Percentiles rank a stretch among this genome's conserved stretches.
Conservation (phyloP, 2,113 vertebrate species). For the Junco hyemalis region DNA sequence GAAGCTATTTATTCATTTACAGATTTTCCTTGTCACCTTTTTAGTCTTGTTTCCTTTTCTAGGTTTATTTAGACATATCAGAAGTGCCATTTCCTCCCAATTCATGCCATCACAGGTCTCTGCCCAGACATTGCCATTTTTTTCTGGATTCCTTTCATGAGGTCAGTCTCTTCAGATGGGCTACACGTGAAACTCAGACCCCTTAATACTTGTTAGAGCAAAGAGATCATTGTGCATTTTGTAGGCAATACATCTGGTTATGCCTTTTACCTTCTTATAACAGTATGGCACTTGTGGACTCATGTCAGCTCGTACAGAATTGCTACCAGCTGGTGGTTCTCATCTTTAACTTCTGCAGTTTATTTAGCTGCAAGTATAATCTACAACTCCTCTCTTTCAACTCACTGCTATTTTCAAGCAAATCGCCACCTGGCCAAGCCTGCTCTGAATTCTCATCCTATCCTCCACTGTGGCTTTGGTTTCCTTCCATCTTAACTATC, state of each 20-base stretch:
- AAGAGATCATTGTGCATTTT: background rate
- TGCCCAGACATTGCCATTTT: background rate
- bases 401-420: background rate
- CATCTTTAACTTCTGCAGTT: background rate
- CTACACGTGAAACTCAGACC: background rate
- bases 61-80: background rate
- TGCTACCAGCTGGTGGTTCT: background rate
- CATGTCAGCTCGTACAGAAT: background rate
- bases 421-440: background rate
- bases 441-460: background rate
- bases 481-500: background rate
- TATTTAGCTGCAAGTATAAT: background rate
- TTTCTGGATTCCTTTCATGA: background rate
- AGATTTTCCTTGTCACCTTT: background rate
- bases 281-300: background rate
- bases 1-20: background rate
- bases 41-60: background rate
- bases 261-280: background rate
- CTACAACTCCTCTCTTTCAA: background rate
- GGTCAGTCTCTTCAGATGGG: background rate
- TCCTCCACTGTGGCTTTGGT: background rate
- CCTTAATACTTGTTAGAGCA: background rate
- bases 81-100: background rate
- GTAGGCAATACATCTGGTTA: background rate
- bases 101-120: background rate